These are phyloP conservation scores for Synergus japonicus DNA, from an alignment of 2,888 invertebrate species.

Conservation along the genomic window DNA sequence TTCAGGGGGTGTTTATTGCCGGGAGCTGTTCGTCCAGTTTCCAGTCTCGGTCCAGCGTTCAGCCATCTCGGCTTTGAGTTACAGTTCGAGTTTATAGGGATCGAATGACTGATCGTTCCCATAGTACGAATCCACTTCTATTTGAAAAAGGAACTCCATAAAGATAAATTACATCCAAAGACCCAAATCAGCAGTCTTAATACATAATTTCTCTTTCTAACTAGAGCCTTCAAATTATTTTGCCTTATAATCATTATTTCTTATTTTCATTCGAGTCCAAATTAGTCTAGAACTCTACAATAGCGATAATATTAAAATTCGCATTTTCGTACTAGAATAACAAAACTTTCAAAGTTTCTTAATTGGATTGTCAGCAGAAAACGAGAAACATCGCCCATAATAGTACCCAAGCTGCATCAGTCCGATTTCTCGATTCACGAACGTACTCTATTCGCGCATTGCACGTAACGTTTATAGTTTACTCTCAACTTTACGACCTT, in stretches of 20 bases:
- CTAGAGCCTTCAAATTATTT: too few relatives aligned
- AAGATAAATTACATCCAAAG: background rate
- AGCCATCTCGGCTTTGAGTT: slow-evolving; percentile 47
- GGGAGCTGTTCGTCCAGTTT: slow-evolving; percentile 38
- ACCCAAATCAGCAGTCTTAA: too few relatives aligned
- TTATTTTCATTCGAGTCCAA: background rate
- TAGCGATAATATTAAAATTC: background rate
- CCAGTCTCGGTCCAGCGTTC: slow-evolving; percentile 40
- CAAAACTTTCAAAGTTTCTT: background rate
- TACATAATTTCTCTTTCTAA: too few relatives aligned
- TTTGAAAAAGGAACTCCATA: background rate
- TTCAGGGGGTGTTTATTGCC: slow-evolving; percentile 30
- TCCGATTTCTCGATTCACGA: slow-evolving; percentile 34
- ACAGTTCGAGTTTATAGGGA: slow-evolving; percentile 47
- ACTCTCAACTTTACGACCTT: slow-evolving; percentile 42
- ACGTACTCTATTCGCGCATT: slow-evolving; percentile 23
- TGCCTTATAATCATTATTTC: too few relatives aligned
- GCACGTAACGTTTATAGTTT: slow-evolving; percentile 40
- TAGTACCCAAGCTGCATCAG: slow-evolving; percentile 3
- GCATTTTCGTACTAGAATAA: background rate
- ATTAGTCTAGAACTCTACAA: background rate
- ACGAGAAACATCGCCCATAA: slow-evolving; percentile 1
- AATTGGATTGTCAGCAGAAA: slow-evolving; percentile 12
- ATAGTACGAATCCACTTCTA: slow-evolving; percentile 14
- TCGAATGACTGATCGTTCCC: slow-evolving; percentile 53